These are phyloP conservation scores for Platycnemis pennipes DNA, from an alignment of 2,888 invertebrate genomes.

Conservation along the genomic window DNA sequence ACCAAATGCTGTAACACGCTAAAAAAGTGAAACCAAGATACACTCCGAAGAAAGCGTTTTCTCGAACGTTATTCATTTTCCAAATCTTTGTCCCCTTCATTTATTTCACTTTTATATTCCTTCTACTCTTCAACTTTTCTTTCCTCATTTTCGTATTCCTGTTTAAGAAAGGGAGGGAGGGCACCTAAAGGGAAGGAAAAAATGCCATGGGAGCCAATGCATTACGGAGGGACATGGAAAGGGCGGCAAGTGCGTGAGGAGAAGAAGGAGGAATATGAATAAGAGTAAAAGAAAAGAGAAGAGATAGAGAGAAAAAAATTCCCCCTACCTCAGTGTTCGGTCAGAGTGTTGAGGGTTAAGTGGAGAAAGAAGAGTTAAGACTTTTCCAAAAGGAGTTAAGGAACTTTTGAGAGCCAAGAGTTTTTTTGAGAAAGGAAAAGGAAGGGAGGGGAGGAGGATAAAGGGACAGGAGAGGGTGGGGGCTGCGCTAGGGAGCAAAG, in stretches of 20 bases:
- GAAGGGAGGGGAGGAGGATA: background rate
- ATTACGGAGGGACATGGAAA: background rate
- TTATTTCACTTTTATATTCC: background rate
- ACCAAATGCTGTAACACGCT: no score
- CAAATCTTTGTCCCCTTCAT: no score
- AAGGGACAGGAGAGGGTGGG: background rate
- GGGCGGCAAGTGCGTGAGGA: background rate
- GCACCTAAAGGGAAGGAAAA: background rate
- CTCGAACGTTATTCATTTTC: no score
- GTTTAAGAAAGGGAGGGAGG: background rate
- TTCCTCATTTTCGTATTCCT: background rate
- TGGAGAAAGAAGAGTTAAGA: slow-evolving; percentile 40
- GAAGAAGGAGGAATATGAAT: background rate
- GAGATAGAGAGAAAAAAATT: background rate
- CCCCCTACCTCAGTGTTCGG: background rate
- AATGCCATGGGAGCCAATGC: background rate
- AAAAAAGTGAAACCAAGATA: no score
- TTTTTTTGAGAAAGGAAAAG: slow-evolving; percentile 16
- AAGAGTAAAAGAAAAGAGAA: background rate
- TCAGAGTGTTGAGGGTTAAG: slow-evolving; percentile 18
- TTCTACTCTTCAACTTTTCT: background rate
- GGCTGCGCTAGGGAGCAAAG: background rate
- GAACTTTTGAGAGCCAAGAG: slow-evolving; percentile 5
- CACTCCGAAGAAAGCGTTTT: no score
- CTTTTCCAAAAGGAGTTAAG: slow-evolving; percentile 54